Base-by-base conservation (phyloP, 2,888 invertebrate species). In the Macrophya alboannulata region DNA sequence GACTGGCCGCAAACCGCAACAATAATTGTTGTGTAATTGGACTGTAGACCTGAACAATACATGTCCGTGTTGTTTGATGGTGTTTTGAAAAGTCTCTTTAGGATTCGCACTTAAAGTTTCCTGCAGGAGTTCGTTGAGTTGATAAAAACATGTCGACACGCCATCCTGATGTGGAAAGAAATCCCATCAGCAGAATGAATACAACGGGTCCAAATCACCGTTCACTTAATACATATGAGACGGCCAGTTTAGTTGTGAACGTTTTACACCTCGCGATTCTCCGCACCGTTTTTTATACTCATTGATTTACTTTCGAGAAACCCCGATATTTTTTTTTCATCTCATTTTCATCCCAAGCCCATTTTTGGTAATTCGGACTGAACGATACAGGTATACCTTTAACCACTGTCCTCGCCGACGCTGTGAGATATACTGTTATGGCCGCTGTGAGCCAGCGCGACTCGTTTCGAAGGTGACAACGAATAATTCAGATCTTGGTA, bases 401-500 rank as follows among this genome's bases (percentile, higher is more conserved):
- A 12, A n/a, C 45, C 21, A 45, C 43, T 74, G 72, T 74, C 72
- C 45, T 74, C 72, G 72, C 43, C 72, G 72, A 74, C 72, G 72
- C 43, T 45, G 45, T 21, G 45, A 40, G 45, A 74, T 9, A 37
- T 71, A 71, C n/a, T 40, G 71, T 40, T 71, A 71, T 71, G n/a
- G 40, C 40, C 71, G 71, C 40, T 17, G n/a, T n/a, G 5, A 68
- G 68, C 68, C 68, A 74, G 25, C 62, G n/a, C 15, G 72, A 74
- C 72, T 45, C 43, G 72, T 74, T 74, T 21, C 72, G 45, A 45
- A 74, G 43, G 45, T 45, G 45, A 74, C 72, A 74, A 45, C 72
- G 72, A 74, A 74, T 74, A 74, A 74, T 74, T 74, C 72, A 74
- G 72, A 45, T 74, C 43, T 43, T 74, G 71, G 15, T 40, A n/a